Evolutionary conservation across 1,140 invertebrate species (phyloP).

Genomic region (Oncopodura yosiiana): DNA sequence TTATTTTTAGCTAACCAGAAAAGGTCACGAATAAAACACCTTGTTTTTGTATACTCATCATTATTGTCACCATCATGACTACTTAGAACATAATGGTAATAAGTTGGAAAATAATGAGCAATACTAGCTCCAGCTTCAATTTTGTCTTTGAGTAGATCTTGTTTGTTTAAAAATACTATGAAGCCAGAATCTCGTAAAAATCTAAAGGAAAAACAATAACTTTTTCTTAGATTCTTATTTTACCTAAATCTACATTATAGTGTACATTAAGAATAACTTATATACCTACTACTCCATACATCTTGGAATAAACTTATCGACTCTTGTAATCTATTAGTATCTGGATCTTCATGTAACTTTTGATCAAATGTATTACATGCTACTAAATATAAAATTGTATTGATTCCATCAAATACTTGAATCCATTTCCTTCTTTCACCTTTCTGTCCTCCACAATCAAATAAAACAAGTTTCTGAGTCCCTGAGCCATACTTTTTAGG

Average conservation of each 20-base stretch:
- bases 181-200: conserved; percentile 61
- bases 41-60: conserved; percentile 54
- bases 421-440: conserved; percentile 77
- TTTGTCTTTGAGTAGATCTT: conserved; percentile 63
- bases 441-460: conserved; percentile 68
- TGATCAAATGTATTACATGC: conserved; percentile 68
- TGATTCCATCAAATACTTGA: conserved; percentile 69
- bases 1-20: conserved; percentile 45
- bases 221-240: conserved; percentile 2
- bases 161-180: conserved; percentile 73
- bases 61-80: conserved; percentile 41
- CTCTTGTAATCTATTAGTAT: conserved; percentile 59
- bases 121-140: conserved; percentile 53
- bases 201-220: conserved; percentile 41
- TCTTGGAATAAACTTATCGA: conserved; percentile 60
- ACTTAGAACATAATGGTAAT: conserved; percentile 44
- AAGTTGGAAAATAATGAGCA: conserved; percentile 56
- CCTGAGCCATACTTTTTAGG: conserved; percentile 56
- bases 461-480: conserved; percentile 61
- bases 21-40: conserved; percentile 56
- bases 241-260: conserved; percentile 7
- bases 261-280: background rate
- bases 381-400: conserved; percentile 66
- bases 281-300: conserved; percentile 63
- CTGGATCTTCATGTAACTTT: conserved; percentile 57